Base-by-base conservation (phyloP, 2,113 vertebrate species). In the Falco punctatus region DNA sequence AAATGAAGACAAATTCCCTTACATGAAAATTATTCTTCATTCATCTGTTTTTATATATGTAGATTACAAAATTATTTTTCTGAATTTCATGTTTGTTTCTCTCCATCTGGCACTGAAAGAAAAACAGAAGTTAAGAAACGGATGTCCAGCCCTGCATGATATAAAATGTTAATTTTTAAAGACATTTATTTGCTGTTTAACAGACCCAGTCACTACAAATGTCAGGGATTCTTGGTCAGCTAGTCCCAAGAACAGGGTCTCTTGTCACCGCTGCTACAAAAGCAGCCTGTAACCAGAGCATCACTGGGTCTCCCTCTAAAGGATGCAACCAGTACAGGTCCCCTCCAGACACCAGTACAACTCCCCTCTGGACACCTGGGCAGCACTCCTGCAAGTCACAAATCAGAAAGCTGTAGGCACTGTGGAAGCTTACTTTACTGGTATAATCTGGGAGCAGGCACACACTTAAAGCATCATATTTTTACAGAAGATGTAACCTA, bases 111-210 rank as follows among this genome's bases (percentile, higher is more conserved):
- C 67, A 74, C 4, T 67, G 58, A 86, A 91, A 93, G 62, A 58
- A 79, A 93, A 86, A 44, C n/a, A 90, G 58, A 90, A 94, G n/a
- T 74, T 44, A 88, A 83, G 62, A 91, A 80, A 93, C 62, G 65
- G 75, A 61, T 6, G 32, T 58, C 33, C 67, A 86, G 18, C 17
- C 42, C 11, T 15, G 40, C n/a, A 17, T 26, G 33, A 73, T 73
- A 67, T 67, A 12, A 40, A 49, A n/a, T 15, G 9, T 84, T 24
- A 4, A 54, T 28, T 8, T 64, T 15, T 71, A 81, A 54, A 54
- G 35, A 69, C 4, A 48, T 81, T 67, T 84, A 74, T 74, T 88
- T 79, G 20, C 40, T 79, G 18, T 64, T 17, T 26, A 79, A 30
- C 21, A 81, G 38, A 58, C 8, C 74, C 1, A 49, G 16, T 74